These are phyloP conservation scores for Lates japonicus DNA, from an alignment of 2,797 vertebrate genomes.

Conservation along the genomic window DNA sequence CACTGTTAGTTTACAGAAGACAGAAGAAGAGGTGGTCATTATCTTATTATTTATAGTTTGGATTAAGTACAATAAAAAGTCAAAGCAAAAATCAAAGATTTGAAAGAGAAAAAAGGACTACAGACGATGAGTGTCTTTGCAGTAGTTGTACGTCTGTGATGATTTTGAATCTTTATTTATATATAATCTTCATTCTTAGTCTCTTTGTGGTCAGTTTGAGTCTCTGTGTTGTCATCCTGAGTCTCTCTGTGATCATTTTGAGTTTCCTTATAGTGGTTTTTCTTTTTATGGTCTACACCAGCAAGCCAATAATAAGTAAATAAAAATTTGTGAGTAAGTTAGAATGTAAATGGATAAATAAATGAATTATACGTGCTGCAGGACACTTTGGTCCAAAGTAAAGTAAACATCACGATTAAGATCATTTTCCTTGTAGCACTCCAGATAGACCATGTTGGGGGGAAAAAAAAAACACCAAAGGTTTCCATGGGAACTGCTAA, in stretches of 20 bases:
- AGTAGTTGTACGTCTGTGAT: no score
- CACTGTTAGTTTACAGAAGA: neutral
- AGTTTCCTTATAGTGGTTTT: no score
- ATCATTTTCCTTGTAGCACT: neutral
- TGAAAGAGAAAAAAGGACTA: no score
- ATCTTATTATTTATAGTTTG: neutral
- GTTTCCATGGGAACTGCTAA: conserved; percentile 79
- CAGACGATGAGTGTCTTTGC: no score
- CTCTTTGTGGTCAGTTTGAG: no score
- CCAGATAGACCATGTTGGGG: neutral
- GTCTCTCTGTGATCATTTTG: neutral
- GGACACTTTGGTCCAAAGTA: neutral
- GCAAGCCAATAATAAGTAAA: no score
- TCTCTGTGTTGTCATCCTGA: neutral
- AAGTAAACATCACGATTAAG: conserved; percentile 9
- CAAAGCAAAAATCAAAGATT: no score
- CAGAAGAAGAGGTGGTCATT: neutral
- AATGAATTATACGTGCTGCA: neutral
- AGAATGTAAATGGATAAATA: neutral
- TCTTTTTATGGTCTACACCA: no score
- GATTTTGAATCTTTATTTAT: no score
- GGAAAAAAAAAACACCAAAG: conserved; percentile 15
- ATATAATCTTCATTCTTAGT: no score
- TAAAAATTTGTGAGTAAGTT: neutral
- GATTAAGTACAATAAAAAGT: neutral